These are phyloP conservation scores for Setophaga coronata DNA, from an alignment of 2,113 vertebrate species.

Conservation along the genomic window DNA sequence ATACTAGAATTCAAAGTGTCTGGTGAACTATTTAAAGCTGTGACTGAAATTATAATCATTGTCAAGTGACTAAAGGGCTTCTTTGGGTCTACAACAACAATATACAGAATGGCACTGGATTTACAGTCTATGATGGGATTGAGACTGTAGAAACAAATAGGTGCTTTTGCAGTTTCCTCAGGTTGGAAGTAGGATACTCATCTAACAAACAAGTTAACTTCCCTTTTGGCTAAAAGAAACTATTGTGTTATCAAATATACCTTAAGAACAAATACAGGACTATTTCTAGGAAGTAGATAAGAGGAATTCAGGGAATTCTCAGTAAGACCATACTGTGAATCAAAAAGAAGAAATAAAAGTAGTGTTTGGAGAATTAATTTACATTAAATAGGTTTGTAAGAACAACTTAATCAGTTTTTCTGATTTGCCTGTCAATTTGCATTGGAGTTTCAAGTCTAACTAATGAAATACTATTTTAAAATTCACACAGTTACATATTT, in stretches of 20 bases:
- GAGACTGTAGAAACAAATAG: background rate
- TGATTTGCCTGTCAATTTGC: background rate
- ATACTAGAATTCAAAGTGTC: background rate
- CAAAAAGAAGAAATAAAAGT: background rate
- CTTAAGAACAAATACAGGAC: background rate
- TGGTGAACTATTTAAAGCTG: background rate
- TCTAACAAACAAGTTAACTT: background rate
- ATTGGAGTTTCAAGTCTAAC: background rate
- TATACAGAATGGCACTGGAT: background rate
- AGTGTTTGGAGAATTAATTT: background rate
- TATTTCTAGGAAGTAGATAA: background rate
- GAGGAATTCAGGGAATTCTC: background rate
- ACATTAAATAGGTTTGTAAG: background rate
- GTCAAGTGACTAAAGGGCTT: background rate
- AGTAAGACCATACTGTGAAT: background rate
- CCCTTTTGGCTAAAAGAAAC: background rate
- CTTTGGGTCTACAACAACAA: background rate
- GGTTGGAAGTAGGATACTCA: background rate
- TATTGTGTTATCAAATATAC: fast-evolving
- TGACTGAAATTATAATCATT: background rate
- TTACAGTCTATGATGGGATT: background rate
- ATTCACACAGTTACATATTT: background rate
- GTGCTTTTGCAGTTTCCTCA: background rate
- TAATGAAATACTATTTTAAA: background rate
- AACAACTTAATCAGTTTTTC: background rate